A percentile compares a stretch with the other conserved stretches of the same genome.
phyloP scores from a whole-genome alignment of 1,140 invertebrate species.

The Liolophura sinensis region DNA sequence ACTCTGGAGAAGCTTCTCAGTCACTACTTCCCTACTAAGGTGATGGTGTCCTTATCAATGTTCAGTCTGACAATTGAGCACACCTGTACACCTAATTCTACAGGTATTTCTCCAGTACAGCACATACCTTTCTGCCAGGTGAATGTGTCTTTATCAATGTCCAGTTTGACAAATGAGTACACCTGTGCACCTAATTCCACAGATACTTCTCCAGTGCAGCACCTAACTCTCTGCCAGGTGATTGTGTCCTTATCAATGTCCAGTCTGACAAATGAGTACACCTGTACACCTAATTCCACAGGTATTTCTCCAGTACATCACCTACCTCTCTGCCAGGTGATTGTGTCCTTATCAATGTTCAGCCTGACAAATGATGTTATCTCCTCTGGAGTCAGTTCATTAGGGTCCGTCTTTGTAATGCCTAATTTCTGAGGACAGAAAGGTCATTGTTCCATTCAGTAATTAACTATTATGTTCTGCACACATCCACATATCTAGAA shows the following conservation, averaged over 20 bases:
- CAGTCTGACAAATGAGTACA: slow-evolving; percentile 76
- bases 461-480: neutral
- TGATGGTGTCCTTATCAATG: too few species aligned
- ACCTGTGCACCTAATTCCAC: neutral
- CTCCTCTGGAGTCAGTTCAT: slow-evolving; percentile 79
- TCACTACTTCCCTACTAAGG: too few species aligned
- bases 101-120: neutral
- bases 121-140: neutral
- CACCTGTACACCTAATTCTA: neutral
- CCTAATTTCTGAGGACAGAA: slow-evolving; percentile 69
- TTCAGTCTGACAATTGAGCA: neutral
- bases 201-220: slow-evolving; percentile 1
- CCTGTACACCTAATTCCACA: neutral
- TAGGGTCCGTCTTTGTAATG: slow-evolving; percentile 87
- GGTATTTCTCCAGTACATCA: too few species aligned
- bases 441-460: slow-evolving; percentile 4
- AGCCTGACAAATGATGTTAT: slow-evolving; percentile 79
- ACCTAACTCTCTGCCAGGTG: slow-evolving; percentile 65
- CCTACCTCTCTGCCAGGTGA: slow-evolving; percentile 91
- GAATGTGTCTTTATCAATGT: too few species aligned
- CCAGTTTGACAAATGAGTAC: neutral
- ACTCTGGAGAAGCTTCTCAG: too few species aligned
- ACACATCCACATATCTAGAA: too few species aligned
- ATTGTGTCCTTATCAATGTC: slow-evolving; percentile 91
- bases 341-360: slow-evolving; percentile 87